A percentile compares a stretch with the other conserved stretches of the same genome.
These are phyloP conservation scores for Fopius arisanus DNA, from an alignment of 1,140 invertebrate species.

Conservation along the genomic window DNA sequence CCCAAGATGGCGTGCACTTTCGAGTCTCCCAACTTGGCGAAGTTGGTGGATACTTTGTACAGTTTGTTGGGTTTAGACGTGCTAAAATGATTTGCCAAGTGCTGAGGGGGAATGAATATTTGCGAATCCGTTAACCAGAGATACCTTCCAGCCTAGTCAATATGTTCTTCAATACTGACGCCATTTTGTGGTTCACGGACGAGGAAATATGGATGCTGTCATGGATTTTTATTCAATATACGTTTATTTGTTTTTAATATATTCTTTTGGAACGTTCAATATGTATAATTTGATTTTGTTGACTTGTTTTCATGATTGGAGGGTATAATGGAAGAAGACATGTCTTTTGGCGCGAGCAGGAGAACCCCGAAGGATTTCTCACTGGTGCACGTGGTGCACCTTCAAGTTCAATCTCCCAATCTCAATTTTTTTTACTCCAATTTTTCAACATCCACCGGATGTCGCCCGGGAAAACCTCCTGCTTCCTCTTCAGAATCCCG, in stretches of 20 bases:
- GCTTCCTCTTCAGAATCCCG: neutral
- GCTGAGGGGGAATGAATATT: neutral
- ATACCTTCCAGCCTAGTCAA: neutral
- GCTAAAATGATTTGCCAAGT: neutral
- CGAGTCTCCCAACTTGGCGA: conserved; percentile 6
- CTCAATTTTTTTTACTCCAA: neutral
- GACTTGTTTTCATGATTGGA: no score
- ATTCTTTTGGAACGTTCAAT: no score
- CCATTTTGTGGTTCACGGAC: neutral
- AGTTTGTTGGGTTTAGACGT: neutral
- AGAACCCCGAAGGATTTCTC: neutral
- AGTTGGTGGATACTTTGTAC: neutral
- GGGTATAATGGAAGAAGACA: conserved; percentile 6
- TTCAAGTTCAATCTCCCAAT: neutral
- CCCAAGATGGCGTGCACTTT: conserved; percentile 23
- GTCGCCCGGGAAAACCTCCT: neutral
- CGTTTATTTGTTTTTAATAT: no score
- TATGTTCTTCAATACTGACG: neutral
- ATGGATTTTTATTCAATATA: no score
- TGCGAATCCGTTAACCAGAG: neutral
- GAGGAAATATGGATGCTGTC: no score
- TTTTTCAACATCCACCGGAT: neutral
- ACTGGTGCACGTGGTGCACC: neutral
- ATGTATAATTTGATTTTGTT: no score
- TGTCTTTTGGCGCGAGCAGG: conserved; percentile 31